Evolutionary conservation across 1,140 invertebrate genomes (phyloP).

Genomic region (Drosophila pectinifera): DNA sequence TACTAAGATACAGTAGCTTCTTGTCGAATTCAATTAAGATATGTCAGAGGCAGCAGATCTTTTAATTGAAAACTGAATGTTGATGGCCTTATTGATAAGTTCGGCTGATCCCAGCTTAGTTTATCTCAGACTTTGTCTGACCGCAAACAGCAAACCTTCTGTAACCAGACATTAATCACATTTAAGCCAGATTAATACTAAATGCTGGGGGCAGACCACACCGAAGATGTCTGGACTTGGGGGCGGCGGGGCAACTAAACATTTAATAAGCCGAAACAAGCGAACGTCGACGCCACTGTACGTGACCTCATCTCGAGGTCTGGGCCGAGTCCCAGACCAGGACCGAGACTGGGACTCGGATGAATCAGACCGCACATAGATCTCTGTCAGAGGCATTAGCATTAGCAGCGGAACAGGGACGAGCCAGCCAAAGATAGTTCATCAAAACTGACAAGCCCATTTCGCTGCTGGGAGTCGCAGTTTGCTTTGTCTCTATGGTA

Average conservation of each 20-base stretch:
- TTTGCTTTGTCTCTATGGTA: constrained; percentile 1
- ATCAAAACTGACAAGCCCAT: constrained; percentile 82
- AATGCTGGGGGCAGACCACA: constrained; percentile 45
- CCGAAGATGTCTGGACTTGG: constrained; percentile 34
- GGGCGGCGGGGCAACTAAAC: constrained; percentile 53
- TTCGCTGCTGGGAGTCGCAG: constrained; percentile 49
- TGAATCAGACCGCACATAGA: constrained; percentile 79
- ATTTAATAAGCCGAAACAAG: constrained; percentile 78
- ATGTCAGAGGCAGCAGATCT: background rate
- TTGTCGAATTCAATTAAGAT: background rate
- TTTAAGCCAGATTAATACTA: constrained; percentile 75
- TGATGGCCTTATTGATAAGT: constrained; percentile 29
- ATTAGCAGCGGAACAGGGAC: constrained; percentile 60
- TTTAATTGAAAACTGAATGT: constrained; percentile 42
- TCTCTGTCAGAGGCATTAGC: constrained; percentile 75
- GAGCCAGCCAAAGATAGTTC: constrained; percentile 70
- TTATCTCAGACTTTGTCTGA: constrained; percentile 21
- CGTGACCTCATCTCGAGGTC: constrained; percentile 66
- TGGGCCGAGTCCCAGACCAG: constrained; percentile 16
- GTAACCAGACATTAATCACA: constrained; percentile 67
- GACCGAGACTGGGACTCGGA: constrained; percentile 39
- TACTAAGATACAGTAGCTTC: background rate
- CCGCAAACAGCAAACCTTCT: constrained; percentile 30
- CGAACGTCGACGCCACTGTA: constrained; percentile 61
- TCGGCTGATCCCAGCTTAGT: constrained; percentile 35